Evolutionary conservation across 2,113 vertebrate species (phyloP), one percentile per base, ranked within the genome.

Genomic region (Dryoscopus gambensis): DNA sequence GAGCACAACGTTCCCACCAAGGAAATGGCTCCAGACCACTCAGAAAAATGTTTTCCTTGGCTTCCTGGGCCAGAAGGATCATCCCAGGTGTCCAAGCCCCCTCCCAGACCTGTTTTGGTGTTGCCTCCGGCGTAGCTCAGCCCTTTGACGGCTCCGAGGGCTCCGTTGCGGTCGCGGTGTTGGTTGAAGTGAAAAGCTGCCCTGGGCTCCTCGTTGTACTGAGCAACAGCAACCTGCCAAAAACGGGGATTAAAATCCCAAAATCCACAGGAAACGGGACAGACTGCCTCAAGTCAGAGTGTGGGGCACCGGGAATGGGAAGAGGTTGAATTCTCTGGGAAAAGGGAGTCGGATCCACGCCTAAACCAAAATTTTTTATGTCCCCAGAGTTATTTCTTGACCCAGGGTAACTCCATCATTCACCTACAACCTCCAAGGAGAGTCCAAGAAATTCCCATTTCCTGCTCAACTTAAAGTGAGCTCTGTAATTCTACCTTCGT

Each of bases 191-290:
- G 95, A 94, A 99, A 99, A 75, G 98, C 98, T 46, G 98, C 96
- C 62, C 98, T 97, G 87, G 99, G 98, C 73, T 99, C 98, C 68
- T 99, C 98, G 5, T 97, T 99, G 97, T 98, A 99, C 74, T 98
- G 98, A 69, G 98, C 98, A n/a, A 99, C 97, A 11, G 99, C 99
- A 47, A 99, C 96, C 99, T 99, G 98, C 62, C 77, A 62, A 70
- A 69, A 62, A 3, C 65, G 50, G 30, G 81, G 25, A 12, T 13
- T 21, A 5, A 50, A 69, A 31, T 7, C 30, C n/a, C 40, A 5
- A 39, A 23, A 68, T 13, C 37, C 63, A 22, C 5, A 5, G 63
- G 44, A 33, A 68, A 12, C 0, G 31, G 84, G 37, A 10, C 13
- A 11, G 60, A 9, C 4, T 3, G 52, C 7, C 35, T 25, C 3